These are phyloP conservation scores for Alaudala cheleensis DNA, from an alignment of 2,113 vertebrate species.

Conservation along the genomic window DNA sequence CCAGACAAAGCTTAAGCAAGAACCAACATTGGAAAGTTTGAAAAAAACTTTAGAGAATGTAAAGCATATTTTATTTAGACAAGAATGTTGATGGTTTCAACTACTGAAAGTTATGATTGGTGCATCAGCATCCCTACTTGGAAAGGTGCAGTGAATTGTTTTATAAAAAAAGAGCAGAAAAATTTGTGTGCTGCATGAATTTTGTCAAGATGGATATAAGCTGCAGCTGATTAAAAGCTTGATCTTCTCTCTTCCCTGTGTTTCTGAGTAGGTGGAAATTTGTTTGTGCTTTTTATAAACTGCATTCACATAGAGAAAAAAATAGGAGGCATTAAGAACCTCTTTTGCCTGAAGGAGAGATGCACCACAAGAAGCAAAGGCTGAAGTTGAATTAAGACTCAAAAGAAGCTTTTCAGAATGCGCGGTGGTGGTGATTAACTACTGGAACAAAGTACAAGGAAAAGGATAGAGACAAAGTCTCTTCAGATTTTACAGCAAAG, in stretches of 20 bases:
- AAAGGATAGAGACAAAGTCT: neutral
- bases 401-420: slow-evolving; percentile 41
- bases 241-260: neutral
- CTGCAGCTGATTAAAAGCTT: neutral
- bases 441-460: slow-evolving; percentile 19
- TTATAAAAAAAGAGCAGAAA: neutral
- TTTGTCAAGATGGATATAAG: neutral
- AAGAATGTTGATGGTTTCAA: neutral
- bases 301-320: neutral
- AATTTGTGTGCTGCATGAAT: neutral
- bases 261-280: neutral
- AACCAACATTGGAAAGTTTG: neutral
- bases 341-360: neutral
- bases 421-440: slow-evolving; percentile 30
- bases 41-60: neutral
- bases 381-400: slow-evolving; percentile 15
- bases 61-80: neutral
- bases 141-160: neutral
- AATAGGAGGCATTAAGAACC: neutral
- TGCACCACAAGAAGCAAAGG: neutral
- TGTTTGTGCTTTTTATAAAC: neutral
- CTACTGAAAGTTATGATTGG: neutral
- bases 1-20: neutral
- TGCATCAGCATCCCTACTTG: neutral
- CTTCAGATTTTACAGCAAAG: slow-evolving; percentile 21